phyloP scores from a whole-genome alignment of 2,113 vertebrate genomes.

The Shinisaurus crocodilurus region DNA sequence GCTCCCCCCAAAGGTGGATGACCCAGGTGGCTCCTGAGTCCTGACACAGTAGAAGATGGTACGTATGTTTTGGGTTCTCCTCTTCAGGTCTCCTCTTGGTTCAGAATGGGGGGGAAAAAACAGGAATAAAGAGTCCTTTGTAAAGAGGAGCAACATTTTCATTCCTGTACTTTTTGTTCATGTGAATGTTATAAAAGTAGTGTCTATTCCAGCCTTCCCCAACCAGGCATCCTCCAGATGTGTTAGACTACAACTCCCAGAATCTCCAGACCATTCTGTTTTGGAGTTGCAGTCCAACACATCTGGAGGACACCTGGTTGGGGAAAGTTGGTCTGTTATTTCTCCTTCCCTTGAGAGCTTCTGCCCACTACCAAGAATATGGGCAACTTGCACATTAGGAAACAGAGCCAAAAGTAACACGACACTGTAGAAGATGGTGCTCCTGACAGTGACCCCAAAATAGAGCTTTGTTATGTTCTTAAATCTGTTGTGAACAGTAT shows the following conservation, averaged over 20 bases:
- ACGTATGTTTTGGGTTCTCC: neutral
- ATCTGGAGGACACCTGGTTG: too few relatives aligned
- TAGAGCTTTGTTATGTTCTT: neutral
- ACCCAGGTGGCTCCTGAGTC: neutral
- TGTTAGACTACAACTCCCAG: too few relatives aligned
- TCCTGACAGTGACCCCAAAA: too few relatives aligned
- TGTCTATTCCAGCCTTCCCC: too few relatives aligned
- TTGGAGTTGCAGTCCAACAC: too few relatives aligned
- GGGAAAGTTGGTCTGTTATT: neutral
- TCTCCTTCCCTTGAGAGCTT: neutral
- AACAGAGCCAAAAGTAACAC: neutral
- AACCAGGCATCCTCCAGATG: too few relatives aligned
- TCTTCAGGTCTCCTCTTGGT: neutral
- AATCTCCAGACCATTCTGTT: too few relatives aligned
- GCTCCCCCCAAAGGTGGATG: neutral
- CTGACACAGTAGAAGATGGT: neutral
- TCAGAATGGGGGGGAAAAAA: too few relatives aligned
- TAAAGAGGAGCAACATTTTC: neutral
- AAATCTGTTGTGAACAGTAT: neutral
- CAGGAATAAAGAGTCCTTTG: too few relatives aligned
- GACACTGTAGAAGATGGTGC: neutral
- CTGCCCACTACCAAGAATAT: neutral
- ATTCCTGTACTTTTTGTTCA: neutral
- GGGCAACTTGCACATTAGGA: neutral
- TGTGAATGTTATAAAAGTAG: neutral